Evolutionary conservation across 2,113 vertebrate genomes (phyloP).

Genomic region (Sturnus vulgaris): DNA sequence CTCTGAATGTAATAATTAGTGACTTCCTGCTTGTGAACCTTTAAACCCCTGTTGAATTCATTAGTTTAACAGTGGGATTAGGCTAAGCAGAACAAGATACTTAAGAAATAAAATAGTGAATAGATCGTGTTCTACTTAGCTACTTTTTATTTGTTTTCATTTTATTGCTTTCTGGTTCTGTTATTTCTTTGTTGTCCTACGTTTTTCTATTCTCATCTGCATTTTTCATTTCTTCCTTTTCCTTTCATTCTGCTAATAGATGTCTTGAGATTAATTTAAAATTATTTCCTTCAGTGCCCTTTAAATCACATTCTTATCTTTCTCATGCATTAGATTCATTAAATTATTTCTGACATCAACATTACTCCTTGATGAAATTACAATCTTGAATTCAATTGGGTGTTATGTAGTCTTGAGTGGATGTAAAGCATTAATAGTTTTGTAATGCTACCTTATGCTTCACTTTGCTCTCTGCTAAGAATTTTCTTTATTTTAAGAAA

Average conservation of each 20-base stretch:
- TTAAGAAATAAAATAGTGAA: not conserved
- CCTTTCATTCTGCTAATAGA: not conserved
- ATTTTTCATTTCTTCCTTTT: not conserved
- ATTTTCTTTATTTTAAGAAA: not conserved
- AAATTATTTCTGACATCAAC: constrained; percentile 14
- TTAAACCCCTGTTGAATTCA: not conserved
- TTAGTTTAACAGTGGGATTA: not conserved
- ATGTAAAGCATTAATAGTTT: not conserved
- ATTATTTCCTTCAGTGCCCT: not conserved
- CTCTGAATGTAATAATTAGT: not conserved
- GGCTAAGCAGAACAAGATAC: not conserved
- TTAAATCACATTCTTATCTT: not conserved
- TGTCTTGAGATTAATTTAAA: constrained; percentile 3
- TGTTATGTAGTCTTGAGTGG: not conserved
- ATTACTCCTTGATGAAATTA: constrained; percentile 37
- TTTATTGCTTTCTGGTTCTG: not conserved
- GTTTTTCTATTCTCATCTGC: not conserved
- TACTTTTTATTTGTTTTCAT: not conserved
- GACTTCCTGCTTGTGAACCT: not conserved
- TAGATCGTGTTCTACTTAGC: not conserved
- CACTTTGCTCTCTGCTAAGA: not conserved
- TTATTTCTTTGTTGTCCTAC: not conserved
- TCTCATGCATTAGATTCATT: not conserved
- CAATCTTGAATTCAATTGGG: constrained; percentile 7
- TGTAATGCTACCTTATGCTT: not conserved